Conservation (phyloP, 2,888 invertebrate species). For the Lysandra bellargus region DNA sequence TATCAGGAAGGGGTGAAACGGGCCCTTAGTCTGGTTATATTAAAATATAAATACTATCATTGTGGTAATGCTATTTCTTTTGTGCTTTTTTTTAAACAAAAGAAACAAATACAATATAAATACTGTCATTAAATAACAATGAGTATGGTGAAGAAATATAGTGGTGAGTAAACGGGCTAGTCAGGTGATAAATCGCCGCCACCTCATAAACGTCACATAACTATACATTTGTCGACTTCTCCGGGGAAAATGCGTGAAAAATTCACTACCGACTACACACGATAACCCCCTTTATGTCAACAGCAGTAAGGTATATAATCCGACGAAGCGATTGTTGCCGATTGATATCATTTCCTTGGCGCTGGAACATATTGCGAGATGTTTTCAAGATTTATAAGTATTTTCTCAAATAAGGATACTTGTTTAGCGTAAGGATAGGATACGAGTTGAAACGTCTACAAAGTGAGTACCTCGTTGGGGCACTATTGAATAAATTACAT, state of each 20-base stretch:
- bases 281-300: neutral
- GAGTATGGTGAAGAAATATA: neutral
- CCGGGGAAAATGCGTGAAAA: slow-evolving; percentile 36
- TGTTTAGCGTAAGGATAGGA: neutral
- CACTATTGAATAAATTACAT: neutral
- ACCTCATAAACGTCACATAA: slow-evolving; percentile 40
- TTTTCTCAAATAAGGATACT: slow-evolving; percentile 4
- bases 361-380: slow-evolving; percentile 22
- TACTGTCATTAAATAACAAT: too few species aligned
- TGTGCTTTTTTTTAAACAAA: too few species aligned
- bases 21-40: too few species aligned
- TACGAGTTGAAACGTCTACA: neutral
- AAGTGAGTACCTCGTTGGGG: neutral
- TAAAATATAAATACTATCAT: too few species aligned
- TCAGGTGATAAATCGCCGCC: slow-evolving; percentile 36
- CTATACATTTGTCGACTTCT: slow-evolving; percentile 40
- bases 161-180: neutral
- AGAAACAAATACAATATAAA: too few species aligned
- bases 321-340: neutral
- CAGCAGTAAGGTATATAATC: neutral
- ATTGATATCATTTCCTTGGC: neutral
- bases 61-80: too few species aligned
- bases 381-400: slow-evolving; percentile 25
- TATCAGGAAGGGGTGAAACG: too few species aligned
- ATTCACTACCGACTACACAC: slow-evolving; percentile 22